Conservation (phyloP, 2,113 vertebrate genomes). For the Butorides virescens region DNA sequence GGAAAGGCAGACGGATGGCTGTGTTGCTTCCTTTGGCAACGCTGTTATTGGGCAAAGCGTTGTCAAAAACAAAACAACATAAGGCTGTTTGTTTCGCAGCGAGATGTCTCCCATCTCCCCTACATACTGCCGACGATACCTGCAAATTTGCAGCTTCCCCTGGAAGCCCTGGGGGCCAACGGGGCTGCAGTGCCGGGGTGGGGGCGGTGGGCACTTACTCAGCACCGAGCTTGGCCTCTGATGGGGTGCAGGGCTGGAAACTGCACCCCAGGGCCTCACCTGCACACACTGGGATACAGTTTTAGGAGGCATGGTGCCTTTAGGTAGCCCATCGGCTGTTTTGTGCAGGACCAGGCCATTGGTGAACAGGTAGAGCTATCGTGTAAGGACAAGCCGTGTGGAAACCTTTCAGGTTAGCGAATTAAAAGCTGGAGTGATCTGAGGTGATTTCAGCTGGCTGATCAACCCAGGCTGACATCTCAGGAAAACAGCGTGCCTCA, state of each 20-base stretch:
- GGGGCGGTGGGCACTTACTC: not conserved
- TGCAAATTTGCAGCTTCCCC: not conserved
- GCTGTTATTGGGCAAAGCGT: constrained; percentile 9
- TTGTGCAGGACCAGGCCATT: not conserved
- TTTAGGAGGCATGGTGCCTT: not conserved
- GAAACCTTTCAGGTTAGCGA: not conserved
- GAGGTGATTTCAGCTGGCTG: not conserved
- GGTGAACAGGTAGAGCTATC: not conserved
- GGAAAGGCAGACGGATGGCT: constrained; percentile 39
- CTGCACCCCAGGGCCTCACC: not conserved
- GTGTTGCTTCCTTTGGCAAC: constrained; percentile 37
- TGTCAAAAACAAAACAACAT: constrained; percentile 53
- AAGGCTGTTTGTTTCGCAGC: constrained; percentile 29
- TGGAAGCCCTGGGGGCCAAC: not conserved
- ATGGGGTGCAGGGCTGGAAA: not conserved
- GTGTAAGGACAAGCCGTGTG: not conserved
- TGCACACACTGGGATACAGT: not conserved
- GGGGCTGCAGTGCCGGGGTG: not conserved
- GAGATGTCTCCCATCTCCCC: not conserved
- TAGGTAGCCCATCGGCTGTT: not conserved
- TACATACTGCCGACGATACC: not conserved
- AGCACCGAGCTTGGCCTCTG: not conserved
- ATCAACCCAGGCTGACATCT: not conserved
- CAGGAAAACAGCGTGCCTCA: not conserved
- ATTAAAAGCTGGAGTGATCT: not conserved